Evolutionary conservation across 2,888 invertebrate genomes (phyloP), one percentile per base, ranked within the genome.

Genomic region (Mylabris sibirica): DNA sequence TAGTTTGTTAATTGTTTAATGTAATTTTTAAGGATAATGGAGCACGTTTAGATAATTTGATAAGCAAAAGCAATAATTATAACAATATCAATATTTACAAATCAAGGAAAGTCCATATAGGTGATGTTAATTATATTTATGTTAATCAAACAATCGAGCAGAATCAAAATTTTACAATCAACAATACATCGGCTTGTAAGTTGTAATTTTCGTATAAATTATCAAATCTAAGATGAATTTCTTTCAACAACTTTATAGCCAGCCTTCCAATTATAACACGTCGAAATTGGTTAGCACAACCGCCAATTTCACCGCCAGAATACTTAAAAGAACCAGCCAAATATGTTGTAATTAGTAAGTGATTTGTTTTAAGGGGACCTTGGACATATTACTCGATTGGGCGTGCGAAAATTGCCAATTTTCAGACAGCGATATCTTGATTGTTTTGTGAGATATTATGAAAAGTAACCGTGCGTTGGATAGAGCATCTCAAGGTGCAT

Each of bases 281-380:
- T 12, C 78, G 80, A 60, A 81, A 82, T 62, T 88, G 88, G 88
- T 75, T 88, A 60, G 87, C 87, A 9, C 87, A 87, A 74, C 83
- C 80, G 26, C 85, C 87, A 4, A 76, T 85, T 67, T 83, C 82
- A 35, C 83, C 83, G 3, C 30, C 57, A 6, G 49, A 64, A 59
- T 77, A 76, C 41, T 72, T 86, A 59, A 65, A 82, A 41, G 77
- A 76, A 35, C 86, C 87, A 12, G 86, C 85, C 8, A 83, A 85
- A 78, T 85, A 82, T 71, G 87, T 88, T 14, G 84, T 88, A 41
- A 87, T 88, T 67, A 84, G 87, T 87, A 82, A 80, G 84, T 79
- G 11, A 61, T 30, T 11, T n/a, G n/a, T n/a, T n/a, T n/a, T n/a
- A n/a, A n/a, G n/a, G n/a, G n/a, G n/a, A n/a, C n/a, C n/a, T n/a